Conservation (phyloP, 92 coral and sea anemone genomes). For the Galaxea fascicularis region DNA sequence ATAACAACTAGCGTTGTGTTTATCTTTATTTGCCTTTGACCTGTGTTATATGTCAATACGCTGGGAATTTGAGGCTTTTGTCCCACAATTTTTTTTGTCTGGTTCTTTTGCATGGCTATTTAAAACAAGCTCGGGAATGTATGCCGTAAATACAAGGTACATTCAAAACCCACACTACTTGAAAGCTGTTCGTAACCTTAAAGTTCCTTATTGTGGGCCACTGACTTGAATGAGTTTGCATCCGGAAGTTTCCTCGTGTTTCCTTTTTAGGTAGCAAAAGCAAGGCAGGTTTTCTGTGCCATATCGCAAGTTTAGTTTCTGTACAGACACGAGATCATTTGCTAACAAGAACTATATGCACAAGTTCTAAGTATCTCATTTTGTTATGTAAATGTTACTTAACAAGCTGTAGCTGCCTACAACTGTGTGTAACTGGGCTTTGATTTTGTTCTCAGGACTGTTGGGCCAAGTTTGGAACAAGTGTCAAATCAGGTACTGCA, state of each 20-base stretch:
- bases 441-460: constrained; percentile 24
- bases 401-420: background rate
- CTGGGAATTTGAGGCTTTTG: background rate
- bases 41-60: constrained; percentile 61
- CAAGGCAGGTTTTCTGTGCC: background rate
- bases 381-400: background rate
- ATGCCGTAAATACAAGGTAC: background rate
- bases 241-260: too few relatives aligned
- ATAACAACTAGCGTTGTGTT: constrained; percentile 17
- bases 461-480: constrained; percentile 41
- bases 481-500: constrained; percentile 30
- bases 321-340: background rate
- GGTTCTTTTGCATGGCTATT: background rate
- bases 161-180: background rate
- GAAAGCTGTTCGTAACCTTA: background rate
- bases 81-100: constrained; percentile 29
- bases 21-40: constrained; percentile 53
- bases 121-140: background rate
- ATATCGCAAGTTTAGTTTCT: background rate
- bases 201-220: too few relatives aligned
- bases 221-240: background rate
- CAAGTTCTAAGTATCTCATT: background rate
- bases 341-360: background rate
- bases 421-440: background rate
- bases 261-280: background rate